Evolutionary conservation across 2,113 vertebrate genomes (phyloP).

Genomic region (Amblyopsis rosae): DNA sequence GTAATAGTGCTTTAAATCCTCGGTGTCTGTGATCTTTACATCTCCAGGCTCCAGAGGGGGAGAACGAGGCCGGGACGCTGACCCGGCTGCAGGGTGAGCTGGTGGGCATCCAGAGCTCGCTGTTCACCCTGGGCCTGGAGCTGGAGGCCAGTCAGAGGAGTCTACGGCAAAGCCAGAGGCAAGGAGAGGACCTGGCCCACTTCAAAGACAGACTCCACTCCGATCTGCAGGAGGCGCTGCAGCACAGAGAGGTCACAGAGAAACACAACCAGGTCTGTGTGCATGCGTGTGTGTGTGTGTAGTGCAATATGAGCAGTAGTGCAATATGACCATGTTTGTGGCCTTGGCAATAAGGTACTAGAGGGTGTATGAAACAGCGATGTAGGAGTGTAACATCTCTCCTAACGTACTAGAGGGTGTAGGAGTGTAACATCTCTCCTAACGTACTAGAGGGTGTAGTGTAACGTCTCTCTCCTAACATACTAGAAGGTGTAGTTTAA

Average conservation of each 20-base stretch:
- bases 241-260: slow-evolving; percentile 85
- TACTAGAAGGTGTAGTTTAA: too few relatives aligned
- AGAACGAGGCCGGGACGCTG: slow-evolving; percentile 41
- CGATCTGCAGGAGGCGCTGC: slow-evolving; percentile 78
- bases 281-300: neutral
- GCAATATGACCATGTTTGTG: too few relatives aligned
- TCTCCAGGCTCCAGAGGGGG: slow-evolving; percentile 58
- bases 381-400: too few relatives aligned
- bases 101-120: slow-evolving; percentile 82
- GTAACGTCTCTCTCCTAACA: too few relatives aligned
- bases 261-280: slow-evolving; percentile 88
- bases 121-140: slow-evolving; percentile 89
- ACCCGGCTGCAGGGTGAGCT: slow-evolving; percentile 80
- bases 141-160: slow-evolving; percentile 83
- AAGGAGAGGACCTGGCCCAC: slow-evolving; percentile 77
- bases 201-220: slow-evolving; percentile 78
- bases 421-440: too few relatives aligned
- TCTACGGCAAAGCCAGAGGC: slow-evolving; percentile 81
- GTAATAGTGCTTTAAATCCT: neutral
- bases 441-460: too few relatives aligned
- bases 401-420: too few relatives aligned
- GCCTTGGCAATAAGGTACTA: too few relatives aligned
- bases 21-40: slow-evolving; percentile 2
- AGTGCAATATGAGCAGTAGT: too few relatives aligned
- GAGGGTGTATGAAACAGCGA: too few relatives aligned